Conservation (phyloP, 1,140 invertebrate species). For the Trichogramma pretiosum region DNA sequence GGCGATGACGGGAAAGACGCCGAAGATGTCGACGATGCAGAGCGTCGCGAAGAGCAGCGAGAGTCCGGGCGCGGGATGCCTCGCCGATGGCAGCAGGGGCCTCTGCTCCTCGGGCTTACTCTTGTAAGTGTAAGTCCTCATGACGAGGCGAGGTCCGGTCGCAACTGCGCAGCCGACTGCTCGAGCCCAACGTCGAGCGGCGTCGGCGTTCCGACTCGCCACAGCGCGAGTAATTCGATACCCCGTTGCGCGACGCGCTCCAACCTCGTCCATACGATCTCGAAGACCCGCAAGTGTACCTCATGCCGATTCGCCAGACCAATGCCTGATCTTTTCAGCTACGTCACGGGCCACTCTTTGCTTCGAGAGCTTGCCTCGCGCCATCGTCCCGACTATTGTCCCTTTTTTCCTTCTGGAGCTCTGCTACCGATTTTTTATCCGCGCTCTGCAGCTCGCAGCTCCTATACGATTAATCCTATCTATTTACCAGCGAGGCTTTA, state of each 20-base stretch:
- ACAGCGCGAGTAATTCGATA: constrained; percentile 33
- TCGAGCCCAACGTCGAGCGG: constrained; percentile 24
- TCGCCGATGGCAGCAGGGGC: constrained; percentile 25
- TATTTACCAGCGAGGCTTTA: too few relatives aligned
- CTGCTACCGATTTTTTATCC: too few relatives aligned
- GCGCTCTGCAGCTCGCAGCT: too few relatives aligned
- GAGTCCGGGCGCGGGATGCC: constrained; percentile 39
- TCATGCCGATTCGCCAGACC: too few relatives aligned
- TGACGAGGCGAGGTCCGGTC: neutral
- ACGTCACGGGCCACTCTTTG: too few relatives aligned
- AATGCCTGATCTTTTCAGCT: too few relatives aligned
- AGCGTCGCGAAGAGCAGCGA: constrained; percentile 61
- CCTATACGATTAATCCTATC: too few relatives aligned
- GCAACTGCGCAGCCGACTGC: too few relatives aligned
- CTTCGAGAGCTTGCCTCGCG: too few relatives aligned
- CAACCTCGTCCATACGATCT: neutral
- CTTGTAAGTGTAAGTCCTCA: too few relatives aligned
- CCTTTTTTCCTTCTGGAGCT: too few relatives aligned
- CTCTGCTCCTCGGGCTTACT: constrained; percentile 27
- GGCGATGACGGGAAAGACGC: constrained; percentile 68
- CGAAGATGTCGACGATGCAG: constrained; percentile 71
- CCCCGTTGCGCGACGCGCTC: neutral
- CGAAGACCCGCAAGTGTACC: constrained; percentile 29
- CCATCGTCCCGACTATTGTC: too few relatives aligned
- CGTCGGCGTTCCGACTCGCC: neutral